Conservation (phyloP, 1,140 invertebrate species). For the Macrosteles quadrilineatus region DNA sequence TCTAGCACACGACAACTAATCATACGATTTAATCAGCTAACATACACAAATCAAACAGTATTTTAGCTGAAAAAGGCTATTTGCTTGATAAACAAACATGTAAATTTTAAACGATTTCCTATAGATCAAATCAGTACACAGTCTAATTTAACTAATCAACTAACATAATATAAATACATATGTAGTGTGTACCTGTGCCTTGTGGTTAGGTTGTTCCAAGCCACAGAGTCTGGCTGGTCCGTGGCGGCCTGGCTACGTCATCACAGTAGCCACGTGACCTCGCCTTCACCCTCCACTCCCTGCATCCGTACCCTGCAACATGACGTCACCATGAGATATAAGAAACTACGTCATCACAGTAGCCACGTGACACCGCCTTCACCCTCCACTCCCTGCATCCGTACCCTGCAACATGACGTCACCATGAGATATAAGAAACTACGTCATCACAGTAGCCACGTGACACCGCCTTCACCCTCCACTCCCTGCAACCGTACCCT, state of each 20-base stretch:
- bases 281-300: neutral
- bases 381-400: neutral
- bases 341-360: conserved; percentile 7
- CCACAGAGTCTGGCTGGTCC: conserved; percentile 15
- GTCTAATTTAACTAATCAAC: too few species aligned
- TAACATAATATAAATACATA: too few species aligned
- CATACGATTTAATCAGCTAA: too few species aligned
- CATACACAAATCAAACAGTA: too few species aligned
- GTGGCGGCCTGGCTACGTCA: conserved; percentile 10
- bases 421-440: neutral
- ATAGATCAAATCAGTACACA: too few species aligned
- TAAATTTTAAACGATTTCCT: too few species aligned
- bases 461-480: neutral
- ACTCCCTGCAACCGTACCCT: neutral
- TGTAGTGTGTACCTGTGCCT: conserved; percentile 10
- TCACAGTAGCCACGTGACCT: neutral
- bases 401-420: neutral
- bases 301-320: neutral
- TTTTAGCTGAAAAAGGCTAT: too few species aligned
- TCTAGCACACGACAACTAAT: too few species aligned
- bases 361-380: neutral
- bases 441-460: conserved; percentile 1
- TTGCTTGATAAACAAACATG: too few species aligned
- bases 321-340: neutral
- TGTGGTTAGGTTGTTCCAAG: conserved; percentile 8